phyloP scores from a whole-genome alignment of 1,140 invertebrate species.

The Linepithema humile region DNA sequence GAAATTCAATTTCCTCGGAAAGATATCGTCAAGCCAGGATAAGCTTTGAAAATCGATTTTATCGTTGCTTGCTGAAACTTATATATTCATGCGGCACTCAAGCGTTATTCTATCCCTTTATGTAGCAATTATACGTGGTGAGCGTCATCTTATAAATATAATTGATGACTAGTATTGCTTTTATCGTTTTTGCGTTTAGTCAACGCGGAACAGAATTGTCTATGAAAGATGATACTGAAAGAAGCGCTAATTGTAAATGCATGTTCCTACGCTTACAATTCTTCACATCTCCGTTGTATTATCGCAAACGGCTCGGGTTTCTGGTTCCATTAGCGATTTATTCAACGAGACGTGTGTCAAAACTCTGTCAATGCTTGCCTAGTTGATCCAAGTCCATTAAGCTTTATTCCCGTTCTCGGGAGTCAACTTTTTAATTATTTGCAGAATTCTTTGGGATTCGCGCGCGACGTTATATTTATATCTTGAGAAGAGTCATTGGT shows the following conservation, averaged over 20 bases:
- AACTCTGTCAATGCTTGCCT: constrained; percentile 9
- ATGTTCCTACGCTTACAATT: background rate
- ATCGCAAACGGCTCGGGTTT: constrained; percentile 43
- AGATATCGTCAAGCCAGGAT: background rate
- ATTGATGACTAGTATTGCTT: too few relatives aligned
- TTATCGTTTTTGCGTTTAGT: background rate
- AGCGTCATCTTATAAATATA: background rate
- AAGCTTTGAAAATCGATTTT: constrained; percentile 20
- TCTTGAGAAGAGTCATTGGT: background rate
- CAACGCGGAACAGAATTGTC: background rate
- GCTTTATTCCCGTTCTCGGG: background rate
- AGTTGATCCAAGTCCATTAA: constrained; percentile 42
- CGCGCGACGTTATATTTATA: constrained; percentile 25
- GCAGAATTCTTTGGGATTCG: background rate
- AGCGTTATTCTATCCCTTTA: background rate
- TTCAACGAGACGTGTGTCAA: constrained; percentile 28
- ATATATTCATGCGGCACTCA: background rate
- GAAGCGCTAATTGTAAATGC: background rate
- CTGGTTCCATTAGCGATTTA: constrained; percentile 58
- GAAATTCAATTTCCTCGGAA: constrained; percentile 49
- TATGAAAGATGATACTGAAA: background rate
- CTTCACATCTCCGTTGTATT: constrained; percentile 1
- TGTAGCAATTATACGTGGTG: background rate
- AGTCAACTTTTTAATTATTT: constrained; percentile 53
- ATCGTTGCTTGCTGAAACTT: background rate